Evolutionary conservation across 2,888 invertebrate genomes (phyloP).

Genomic region (Philopedon plagiatum): DNA sequence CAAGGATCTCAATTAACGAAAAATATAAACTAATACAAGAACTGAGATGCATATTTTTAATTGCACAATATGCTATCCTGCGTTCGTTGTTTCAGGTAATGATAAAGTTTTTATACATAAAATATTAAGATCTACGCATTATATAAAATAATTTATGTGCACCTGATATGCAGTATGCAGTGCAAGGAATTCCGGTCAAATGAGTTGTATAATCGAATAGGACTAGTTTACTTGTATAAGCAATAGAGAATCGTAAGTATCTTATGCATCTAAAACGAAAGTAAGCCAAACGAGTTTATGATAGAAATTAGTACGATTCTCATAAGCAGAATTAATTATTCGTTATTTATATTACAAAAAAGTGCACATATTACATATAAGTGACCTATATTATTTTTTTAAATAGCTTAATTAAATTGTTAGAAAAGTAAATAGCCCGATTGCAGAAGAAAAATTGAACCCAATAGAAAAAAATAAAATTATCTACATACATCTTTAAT

Average conservation of each 20-base stretch:
- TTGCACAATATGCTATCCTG: too few species aligned
- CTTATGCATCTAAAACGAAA: conserved; percentile 29
- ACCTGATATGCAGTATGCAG: background rate
- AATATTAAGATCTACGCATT: too few species aligned
- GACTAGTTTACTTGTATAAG: conserved; percentile 23
- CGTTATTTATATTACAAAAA: background rate
- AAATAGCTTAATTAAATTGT: too few species aligned
- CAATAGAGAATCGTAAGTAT: conserved; percentile 6
- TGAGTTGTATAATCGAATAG: conserved; percentile 5
- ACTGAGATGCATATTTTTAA: background rate
- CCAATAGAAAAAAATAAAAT: too few species aligned
- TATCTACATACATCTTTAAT: too few species aligned
- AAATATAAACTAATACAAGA: background rate
- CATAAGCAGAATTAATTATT: conserved; percentile 1
- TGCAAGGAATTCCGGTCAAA: conserved; percentile 13
- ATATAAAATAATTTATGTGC: background rate
- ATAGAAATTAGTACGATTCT: conserved; percentile 1
- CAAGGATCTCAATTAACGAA: background rate
- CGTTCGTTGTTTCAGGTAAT: too few species aligned
- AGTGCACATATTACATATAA: background rate
- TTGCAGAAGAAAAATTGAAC: too few species aligned
- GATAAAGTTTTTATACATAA: too few species aligned
- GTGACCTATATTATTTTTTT: background rate
- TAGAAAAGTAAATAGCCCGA: too few species aligned
- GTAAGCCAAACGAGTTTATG: conserved; percentile 36